Conservation (phyloP, 2,888 invertebrate species). For the Byasa hedistus region DNA sequence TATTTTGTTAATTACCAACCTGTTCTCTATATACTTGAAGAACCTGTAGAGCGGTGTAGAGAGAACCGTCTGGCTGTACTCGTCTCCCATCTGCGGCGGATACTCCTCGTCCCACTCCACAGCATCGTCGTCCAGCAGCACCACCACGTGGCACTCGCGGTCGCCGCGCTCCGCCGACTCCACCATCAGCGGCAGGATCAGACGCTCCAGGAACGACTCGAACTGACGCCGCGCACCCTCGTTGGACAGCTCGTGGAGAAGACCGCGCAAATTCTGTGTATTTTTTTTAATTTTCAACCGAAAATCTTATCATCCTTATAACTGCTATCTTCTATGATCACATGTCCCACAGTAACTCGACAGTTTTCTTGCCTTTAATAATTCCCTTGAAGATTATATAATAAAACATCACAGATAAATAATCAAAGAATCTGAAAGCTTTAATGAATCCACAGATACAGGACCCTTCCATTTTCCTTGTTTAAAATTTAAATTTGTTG, state of each 20-base stretch:
- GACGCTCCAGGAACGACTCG: slow-evolving; percentile 95
- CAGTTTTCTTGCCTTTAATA: too few species aligned
- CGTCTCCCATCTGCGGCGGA: slow-evolving; percentile 99
- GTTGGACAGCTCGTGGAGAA: slow-evolving; percentile 98
- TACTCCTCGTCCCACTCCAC: slow-evolving; percentile 99
- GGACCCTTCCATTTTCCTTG: too few species aligned
- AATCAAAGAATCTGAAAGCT: too few species aligned
- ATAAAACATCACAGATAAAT: too few species aligned
- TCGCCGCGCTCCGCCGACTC: slow-evolving; percentile 96
- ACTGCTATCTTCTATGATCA: too few species aligned
- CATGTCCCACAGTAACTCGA: too few species aligned
- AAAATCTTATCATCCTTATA: too few species aligned
- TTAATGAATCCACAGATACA: too few species aligned
- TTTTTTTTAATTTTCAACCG: too few species aligned
- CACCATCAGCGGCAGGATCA: slow-evolving; percentile 98
- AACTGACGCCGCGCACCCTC: slow-evolving; percentile 99
- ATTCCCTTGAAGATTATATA: too few species aligned
- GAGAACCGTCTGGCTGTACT: slow-evolving; percentile 97
- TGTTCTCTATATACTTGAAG: slow-evolving; percentile 84
- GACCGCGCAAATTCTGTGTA: slow-evolving; percentile 93
- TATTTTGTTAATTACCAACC: neutral
- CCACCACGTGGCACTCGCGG: slow-evolving; percentile 98
- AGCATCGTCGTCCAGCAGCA: slow-evolving; percentile 94
- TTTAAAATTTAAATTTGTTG: too few species aligned
- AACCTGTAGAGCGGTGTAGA: slow-evolving; percentile 98